phyloP scores from a whole-genome alignment of 1,140 invertebrate genomes.

The Drosophila mojavensis region DNA sequence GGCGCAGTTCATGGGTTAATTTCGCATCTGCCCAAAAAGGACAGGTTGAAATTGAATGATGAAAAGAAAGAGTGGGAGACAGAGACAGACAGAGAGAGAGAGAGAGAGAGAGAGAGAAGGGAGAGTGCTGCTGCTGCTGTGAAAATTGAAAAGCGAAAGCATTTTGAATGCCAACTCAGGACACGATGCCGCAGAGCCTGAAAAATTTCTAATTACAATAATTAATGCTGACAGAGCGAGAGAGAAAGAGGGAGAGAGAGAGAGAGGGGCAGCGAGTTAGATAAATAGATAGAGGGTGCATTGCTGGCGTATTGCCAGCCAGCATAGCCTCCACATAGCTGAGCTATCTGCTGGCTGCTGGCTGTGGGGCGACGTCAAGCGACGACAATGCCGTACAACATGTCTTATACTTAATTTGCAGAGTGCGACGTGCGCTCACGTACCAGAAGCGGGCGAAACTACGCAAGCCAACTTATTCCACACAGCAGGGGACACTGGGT shows the following conservation, averaged over 20 bases:
- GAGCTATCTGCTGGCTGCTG: no score
- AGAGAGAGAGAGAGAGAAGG: slow-evolving; percentile 27
- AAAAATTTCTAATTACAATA: slow-evolving; percentile 77
- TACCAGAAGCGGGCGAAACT: slow-evolving; percentile 18
- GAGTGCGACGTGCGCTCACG: slow-evolving; percentile 42
- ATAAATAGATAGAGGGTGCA: not conserved
- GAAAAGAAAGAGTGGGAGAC: no score
- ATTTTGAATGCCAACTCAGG: slow-evolving; percentile 36
- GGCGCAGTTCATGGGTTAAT: slow-evolving; percentile 69
- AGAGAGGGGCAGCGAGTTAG: not conserved
- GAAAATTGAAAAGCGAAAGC: slow-evolving; percentile 41
- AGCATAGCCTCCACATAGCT: slow-evolving; percentile 13
- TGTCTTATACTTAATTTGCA: slow-evolving; percentile 52
- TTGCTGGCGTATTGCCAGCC: slow-evolving; percentile 39
- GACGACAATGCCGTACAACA: slow-evolving; percentile 42
- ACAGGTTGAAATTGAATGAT: slow-evolving; percentile 6
- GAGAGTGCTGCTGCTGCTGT: slow-evolving; percentile 38
- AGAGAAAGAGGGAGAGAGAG: not conserved
- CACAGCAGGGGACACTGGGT: slow-evolving; percentile 5
- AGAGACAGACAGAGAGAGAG: not conserved
- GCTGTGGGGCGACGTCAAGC: slow-evolving; percentile 11
- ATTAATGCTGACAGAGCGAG: slow-evolving; percentile 56
- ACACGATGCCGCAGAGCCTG: slow-evolving; percentile 32
- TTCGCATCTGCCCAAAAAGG: slow-evolving; percentile 55
- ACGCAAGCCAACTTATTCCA: slow-evolving; percentile 2